Evolutionary conservation across 2,888 invertebrate species (phyloP), one percentile per base, ranked within the genome.

Genomic region (Thymelicus lineola): DNA sequence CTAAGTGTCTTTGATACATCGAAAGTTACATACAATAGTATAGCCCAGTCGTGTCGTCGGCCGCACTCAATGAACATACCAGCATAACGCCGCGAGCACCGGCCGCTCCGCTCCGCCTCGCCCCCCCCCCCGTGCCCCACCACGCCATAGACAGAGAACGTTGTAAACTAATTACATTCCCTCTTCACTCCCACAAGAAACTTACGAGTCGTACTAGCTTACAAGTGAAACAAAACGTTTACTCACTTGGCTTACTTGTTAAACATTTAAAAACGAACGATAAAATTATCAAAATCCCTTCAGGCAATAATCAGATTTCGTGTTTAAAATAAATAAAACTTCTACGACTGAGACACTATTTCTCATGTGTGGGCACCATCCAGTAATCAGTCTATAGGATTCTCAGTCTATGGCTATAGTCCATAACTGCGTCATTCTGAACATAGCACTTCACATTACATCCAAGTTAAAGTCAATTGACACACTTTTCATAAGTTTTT

Each of bases 1-100:
- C 85, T 86, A 90, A 85, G 82, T 86, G 84, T 86, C 80, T 86
- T 84, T 82, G 85, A 86, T 88, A 91, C 88, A 90, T 81, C 77
- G 76, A 60, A 35, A 80, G 73, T 78, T 71, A 84, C 81, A 86
- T 84, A 85, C 79, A 82, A 79, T 79, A 78, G 74, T 76, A 74
- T 61, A 77, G 73, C 77, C 77, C 76, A 77, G 76, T 76, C 70
- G 73, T 74, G 72, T 74, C 72, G 76, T 77, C 81, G 82, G 78
- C 76, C 81, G 81, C 80, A 73, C 80, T 80, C 76, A 85, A 88
- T 90, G 91, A 88, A 92, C 92, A 93, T 93, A 92, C 93, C 92
- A 90, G 82, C 91, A 89, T 87, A 86, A 75, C 76, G 79, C 81
- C 80, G 48, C 79, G 80, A 53, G 53, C 53, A 53, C 53, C 55